Base-by-base conservation (phyloP, 2,113 vertebrate genomes). In the Ptilorrhoa leucosticta region DNA sequence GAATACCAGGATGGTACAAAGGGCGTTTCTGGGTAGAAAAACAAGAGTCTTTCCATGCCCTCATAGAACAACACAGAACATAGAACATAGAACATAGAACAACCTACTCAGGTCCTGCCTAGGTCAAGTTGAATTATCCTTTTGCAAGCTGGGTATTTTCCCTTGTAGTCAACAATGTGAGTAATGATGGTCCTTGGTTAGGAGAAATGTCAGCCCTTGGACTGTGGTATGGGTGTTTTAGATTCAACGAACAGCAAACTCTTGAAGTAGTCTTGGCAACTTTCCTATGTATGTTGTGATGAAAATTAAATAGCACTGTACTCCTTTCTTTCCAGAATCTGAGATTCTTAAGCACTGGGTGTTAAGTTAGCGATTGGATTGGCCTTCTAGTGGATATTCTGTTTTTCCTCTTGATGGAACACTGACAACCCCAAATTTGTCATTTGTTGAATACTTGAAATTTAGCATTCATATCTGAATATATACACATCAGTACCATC, bases 401-500 rank as follows among this genome's bases (percentile, higher is more conserved):
- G 1, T 45, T 93, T 78, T 90, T 68, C 10, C 2, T 42, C 12
- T 53, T 47, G 8, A 14, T 84, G 18, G 12, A 19, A 39, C 15
- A 18, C 21, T 37, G 56, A 48, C 18, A 87, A 40, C 37, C 8
- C 31, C 22, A 22, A 3, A 54, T 37, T 75, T 66, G 26, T 18
- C 12, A 44, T 66, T 86, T 60, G 19, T 4, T 33, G 39, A 86
- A 58, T 27, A 47, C 30, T 23, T 54, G n/a, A 88, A 80, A 69
- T 77, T 50, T 33, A 44, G 13, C 33, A n/a, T 72, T 89, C 58
- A 77, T 47, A 39, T 72, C 45, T 88, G 33, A 51, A 54, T 51
- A 11, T 35, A 11, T 45, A 22, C 1, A 2, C 7, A 15, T 51
- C n/a, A 60, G 14, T 65, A n/a, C 42, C 0, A 0, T 37, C 24